A percentile compares a stretch with the other conserved stretches of the same genome.
Evolutionary conservation across 2,888 invertebrate species (phyloP).

Genomic region (Nasonia oneida): DNA sequence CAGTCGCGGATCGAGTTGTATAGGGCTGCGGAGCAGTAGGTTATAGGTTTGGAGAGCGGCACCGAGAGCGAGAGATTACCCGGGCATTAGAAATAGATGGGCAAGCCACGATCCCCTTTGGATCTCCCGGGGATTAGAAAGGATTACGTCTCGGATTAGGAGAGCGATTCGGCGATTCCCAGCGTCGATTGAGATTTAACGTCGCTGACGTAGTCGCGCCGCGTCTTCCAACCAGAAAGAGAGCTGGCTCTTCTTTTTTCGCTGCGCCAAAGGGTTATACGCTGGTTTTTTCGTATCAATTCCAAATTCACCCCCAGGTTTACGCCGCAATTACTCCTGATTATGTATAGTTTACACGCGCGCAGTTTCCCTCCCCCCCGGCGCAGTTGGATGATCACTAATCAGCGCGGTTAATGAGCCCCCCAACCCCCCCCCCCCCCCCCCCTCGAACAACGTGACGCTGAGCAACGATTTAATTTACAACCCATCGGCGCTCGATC

Average conservation of each 20-base stretch:
- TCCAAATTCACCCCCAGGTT: not conserved
- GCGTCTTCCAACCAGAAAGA: not conserved
- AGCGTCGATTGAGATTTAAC: slow-evolving; percentile 70
- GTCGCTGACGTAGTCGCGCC: slow-evolving; percentile 55
- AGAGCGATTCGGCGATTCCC: slow-evolving; percentile 69
- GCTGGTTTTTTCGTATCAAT: slow-evolving; percentile 39
- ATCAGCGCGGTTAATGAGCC: not conserved
- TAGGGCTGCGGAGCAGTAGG: slow-evolving; percentile 30
- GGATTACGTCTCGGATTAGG: slow-evolving; percentile 73
- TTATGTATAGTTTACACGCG: too few species aligned
- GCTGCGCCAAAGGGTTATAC: slow-evolving; percentile 22
- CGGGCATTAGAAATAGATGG: slow-evolving; percentile 72
- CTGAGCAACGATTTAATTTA: not conserved
- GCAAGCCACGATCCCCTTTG: slow-evolving; percentile 66
- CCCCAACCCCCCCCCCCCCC: not conserved
- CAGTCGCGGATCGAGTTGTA: not conserved
- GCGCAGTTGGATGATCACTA: not conserved
- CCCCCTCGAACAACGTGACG: too few species aligned
- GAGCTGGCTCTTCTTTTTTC: slow-evolving; percentile 7
- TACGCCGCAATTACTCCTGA: too few species aligned
- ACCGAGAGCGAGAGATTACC: slow-evolving; percentile 66
- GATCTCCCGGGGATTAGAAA: slow-evolving; percentile 70
- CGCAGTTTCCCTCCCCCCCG: too few species aligned
- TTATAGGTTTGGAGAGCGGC: slow-evolving; percentile 56
- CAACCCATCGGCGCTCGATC: not conserved